Percentiles rank a stretch among this genome's conserved stretches.
Evolutionary conservation across 2,113 vertebrate species (phyloP).

Genomic region (Menidia beryllina): DNA sequence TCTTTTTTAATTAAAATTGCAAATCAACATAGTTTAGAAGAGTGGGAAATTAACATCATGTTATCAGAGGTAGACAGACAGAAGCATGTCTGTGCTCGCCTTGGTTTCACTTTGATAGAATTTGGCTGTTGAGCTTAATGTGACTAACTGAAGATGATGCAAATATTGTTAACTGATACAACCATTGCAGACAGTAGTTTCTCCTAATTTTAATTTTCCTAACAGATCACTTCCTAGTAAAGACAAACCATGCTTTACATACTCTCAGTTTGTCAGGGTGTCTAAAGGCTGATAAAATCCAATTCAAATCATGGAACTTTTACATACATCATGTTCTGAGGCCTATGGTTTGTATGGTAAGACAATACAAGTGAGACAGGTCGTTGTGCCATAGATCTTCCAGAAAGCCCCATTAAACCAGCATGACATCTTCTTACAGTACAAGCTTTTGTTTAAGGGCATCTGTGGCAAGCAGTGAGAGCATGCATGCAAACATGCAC

Average conservation of each 20-base stretch:
- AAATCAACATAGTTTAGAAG: neutral
- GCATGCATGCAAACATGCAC: constrained; percentile 32
- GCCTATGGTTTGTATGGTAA: neutral
- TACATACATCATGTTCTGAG: neutral
- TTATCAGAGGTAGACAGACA: neutral
- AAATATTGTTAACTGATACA: constrained; percentile 63
- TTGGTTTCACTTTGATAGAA: constrained; percentile 5
- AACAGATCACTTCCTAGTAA: constrained; percentile 40
- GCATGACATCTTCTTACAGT: constrained; percentile 37
- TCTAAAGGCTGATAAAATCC: neutral
- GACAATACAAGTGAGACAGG: neutral
- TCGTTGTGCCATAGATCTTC: neutral
- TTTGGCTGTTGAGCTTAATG: constrained; percentile 33
- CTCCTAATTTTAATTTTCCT: constrained; percentile 64
- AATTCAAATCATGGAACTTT: constrained; percentile 25
- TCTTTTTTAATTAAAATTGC: too few relatives aligned
- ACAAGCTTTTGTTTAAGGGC: neutral
- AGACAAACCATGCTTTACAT: constrained; percentile 55
- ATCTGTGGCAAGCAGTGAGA: neutral
- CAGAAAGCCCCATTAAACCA: constrained; percentile 52
- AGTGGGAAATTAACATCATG: neutral
- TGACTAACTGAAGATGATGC: constrained; percentile 48
- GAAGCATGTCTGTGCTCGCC: constrained; percentile 13
- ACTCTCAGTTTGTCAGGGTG: neutral
- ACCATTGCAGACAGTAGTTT: constrained; percentile 34